Evolutionary conservation across 2,888 invertebrate species (phyloP).

Genomic region (Pachycephus smyrnensis): DNA sequence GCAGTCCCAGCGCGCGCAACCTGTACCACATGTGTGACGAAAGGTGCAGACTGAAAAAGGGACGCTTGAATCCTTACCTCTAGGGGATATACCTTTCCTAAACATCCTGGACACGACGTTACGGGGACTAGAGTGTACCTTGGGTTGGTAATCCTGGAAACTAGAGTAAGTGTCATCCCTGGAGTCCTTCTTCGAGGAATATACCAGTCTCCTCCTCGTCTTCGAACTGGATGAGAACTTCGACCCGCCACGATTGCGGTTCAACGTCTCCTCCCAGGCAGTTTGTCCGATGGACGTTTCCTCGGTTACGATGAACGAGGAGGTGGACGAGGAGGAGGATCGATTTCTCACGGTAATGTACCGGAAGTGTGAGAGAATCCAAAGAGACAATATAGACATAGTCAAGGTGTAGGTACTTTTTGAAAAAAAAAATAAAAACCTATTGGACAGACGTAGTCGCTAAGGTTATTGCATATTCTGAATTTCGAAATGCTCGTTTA

Average conservation of each 20-base stretch:
- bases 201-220: not conserved
- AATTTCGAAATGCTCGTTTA: not conserved
- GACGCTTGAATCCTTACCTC: not conserved
- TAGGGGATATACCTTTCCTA: not conserved
- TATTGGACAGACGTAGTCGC: not conserved
- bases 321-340: not conserved
- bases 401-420: not conserved
- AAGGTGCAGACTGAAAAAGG: not conserved
- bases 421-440: not conserved
- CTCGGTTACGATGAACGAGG: not conserved
- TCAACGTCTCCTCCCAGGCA: not conserved
- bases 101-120: not conserved
- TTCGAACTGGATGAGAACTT: not conserved
- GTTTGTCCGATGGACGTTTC: not conserved
- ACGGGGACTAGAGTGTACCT: not conserved
- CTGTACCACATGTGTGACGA: conserved; percentile 23
- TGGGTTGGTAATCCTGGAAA: not conserved
- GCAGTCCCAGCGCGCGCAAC: conserved; percentile 57
- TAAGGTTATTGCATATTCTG: not conserved
- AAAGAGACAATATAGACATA: not conserved
- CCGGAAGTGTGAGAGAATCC: not conserved
- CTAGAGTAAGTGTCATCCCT: conserved; percentile 2
- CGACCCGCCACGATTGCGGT: not conserved
- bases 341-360: not conserved
- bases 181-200: not conserved